Conservation (phyloP, 37 sponge, comb jelly and placozoan species). For the Amphimedon queenslandica region DNA sequence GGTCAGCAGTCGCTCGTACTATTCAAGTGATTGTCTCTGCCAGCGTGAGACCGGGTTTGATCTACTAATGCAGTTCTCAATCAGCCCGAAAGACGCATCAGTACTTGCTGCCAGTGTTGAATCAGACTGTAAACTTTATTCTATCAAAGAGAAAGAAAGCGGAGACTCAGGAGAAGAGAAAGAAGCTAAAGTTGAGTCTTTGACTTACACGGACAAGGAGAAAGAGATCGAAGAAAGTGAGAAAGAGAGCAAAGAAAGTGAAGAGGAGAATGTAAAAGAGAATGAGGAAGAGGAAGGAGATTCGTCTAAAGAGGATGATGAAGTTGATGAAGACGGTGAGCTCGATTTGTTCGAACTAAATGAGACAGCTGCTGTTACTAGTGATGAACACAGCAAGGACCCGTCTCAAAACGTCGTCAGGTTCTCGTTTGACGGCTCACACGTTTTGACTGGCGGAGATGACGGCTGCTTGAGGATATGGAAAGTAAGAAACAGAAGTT, state of each 20-base stretch:
- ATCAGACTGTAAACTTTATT: background rate
- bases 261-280: background rate
- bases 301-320: background rate
- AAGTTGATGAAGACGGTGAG: background rate
- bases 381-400: slow-evolving; percentile 1
- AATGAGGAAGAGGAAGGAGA: slow-evolving; percentile 3
- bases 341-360: background rate
- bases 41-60: background rate
- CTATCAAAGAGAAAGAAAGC: background rate
- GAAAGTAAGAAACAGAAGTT: slow-evolving; percentile 35
- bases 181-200: background rate
- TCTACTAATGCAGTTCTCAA: background rate
- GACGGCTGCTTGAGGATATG: slow-evolving; percentile 65
- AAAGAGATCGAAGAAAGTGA: background rate
- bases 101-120: background rate
- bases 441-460: slow-evolving; percentile 60
- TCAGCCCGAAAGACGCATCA: background rate
- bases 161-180: background rate
- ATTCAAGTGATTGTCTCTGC: background rate
- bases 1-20: background rate
- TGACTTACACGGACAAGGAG: too few relatives aligned
- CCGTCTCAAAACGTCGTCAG: slow-evolving; percentile 52
- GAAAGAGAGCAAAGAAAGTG: slow-evolving; percentile 1
- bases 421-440: slow-evolving; percentile 40
- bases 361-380: slow-evolving; percentile 38